Base-by-base conservation (phyloP, 2,888 invertebrate species). In the Salticus scenicus region DNA sequence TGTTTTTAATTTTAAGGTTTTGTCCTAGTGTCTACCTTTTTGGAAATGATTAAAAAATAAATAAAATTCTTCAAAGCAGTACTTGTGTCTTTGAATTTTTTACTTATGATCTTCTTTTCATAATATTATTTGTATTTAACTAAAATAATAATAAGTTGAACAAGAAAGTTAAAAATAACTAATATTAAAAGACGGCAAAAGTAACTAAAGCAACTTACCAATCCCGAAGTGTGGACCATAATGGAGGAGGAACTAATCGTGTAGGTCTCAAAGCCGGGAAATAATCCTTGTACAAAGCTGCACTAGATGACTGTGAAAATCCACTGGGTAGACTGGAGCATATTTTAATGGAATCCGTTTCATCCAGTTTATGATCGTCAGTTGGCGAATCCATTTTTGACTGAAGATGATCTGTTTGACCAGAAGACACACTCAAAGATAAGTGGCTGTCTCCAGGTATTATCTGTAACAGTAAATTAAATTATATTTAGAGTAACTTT, bases 201-300 rank as follows among this genome's bases (percentile, higher is more conserved):
- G n/a, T n/a, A n/a, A n/a, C n/a, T n/a, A n/a, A n/a, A n/a, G n/a
- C n/a, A 2, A 0, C 79, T 79, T 47, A 79, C 84, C 78, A 85
- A 1, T 85, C 84, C 31, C 84, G 42, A 2, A 79, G 70, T 0
- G 84, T 63, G 14, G 84, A 64, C 79, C 84, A 85, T 0, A 85
- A 31, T 5, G 84, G 84, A 4, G 84, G 84, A 8, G 79, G 74
- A 0, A 74, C 51, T 4, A 75, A 20, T 12, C 78, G 41, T 14
- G 74, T 31, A 0, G 84, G 84, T n/a, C 84, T 28, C n/a, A 85
- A 33, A 30, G 69, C 10, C 2, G 83, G 73, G 20, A 84, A 84
- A 33, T 78, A 84, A 28, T 84, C 83, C 31, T 84, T 84, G 67
- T 84, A 84, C 14, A 84, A 51, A 17, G 69, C 57, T 1, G 81